Percentiles rank a stretch among this genome's conserved stretches.
These are phyloP conservation scores for Habroteleia sp. DNA, from an alignment of 2,888 invertebrate species.

Conservation along the genomic window DNA sequence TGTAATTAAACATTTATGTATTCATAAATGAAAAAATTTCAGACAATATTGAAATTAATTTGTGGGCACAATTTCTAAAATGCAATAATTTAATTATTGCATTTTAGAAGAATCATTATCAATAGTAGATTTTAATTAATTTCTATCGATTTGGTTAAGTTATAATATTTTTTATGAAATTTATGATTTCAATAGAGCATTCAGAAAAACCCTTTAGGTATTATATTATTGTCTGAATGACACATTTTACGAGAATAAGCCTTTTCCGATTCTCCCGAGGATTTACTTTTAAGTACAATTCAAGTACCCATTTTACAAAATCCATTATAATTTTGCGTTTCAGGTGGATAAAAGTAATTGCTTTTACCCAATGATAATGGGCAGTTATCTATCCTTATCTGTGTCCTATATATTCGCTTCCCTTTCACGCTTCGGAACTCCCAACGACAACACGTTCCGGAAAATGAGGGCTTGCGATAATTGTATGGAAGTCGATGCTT, in stretches of 20 bases:
- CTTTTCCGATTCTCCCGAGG: constrained; percentile 17
- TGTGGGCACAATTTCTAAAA: too few relatives aligned
- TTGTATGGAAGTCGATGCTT: constrained; percentile 57
- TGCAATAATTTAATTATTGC: too few relatives aligned
- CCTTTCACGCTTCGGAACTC: constrained; percentile 54
- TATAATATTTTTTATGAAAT: too few relatives aligned
- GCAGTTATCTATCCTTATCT: constrained; percentile 61
- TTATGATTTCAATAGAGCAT: not conserved
- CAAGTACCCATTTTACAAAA: constrained; percentile 41
- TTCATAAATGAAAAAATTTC: too few relatives aligned
- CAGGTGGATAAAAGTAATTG: constrained; percentile 45
- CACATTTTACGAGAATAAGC: constrained; percentile 14
- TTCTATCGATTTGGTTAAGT: too few relatives aligned
- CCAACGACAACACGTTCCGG: constrained; percentile 43
- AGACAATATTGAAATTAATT: too few relatives aligned
- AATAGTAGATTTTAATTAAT: too few relatives aligned
- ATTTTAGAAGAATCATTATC: too few relatives aligned
- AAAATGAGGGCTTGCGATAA: constrained; percentile 54
- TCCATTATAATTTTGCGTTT: constrained; percentile 49
- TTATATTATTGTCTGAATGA: not conserved
- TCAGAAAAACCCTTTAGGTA: not conserved
- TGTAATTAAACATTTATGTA: too few relatives aligned
- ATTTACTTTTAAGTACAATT: constrained; percentile 22
- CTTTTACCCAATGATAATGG: constrained; percentile 58
- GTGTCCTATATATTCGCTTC: constrained; percentile 56